These are phyloP conservation scores for Apaloderma vittatum DNA, from an alignment of 2,113 vertebrate species.

Conservation along the genomic window DNA sequence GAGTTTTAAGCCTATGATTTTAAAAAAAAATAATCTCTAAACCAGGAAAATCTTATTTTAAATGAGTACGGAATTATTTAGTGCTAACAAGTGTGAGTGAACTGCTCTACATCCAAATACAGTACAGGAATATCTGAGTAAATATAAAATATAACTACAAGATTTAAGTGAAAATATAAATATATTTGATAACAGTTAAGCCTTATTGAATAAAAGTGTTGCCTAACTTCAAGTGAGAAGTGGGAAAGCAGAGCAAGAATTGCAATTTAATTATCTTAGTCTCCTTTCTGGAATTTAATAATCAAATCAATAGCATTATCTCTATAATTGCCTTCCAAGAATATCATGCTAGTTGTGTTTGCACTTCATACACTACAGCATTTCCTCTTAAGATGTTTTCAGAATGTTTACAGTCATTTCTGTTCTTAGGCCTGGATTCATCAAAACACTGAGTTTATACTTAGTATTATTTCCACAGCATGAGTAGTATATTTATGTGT, in stretches of 20 bases:
- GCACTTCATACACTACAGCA: constrained; percentile 35
- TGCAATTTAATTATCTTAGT: background rate
- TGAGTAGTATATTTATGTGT: constrained; percentile 38
- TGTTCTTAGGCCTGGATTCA: constrained; percentile 56
- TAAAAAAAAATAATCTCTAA: background rate
- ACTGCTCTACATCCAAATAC: background rate
- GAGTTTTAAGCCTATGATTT: no score
- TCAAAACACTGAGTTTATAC: constrained; percentile 55
- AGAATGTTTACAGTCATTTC: constrained; percentile 55
- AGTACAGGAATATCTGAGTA: background rate
- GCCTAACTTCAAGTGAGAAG: background rate
- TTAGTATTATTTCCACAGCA: constrained; percentile 56
- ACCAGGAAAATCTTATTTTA: background rate
- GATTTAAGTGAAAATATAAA: background rate
- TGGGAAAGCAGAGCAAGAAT: background rate
- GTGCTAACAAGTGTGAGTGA: background rate
- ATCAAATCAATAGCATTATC: constrained; percentile 28
- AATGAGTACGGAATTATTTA: background rate
- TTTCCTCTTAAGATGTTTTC: constrained; percentile 50
- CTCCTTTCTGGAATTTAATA: constrained; percentile 16
- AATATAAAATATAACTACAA: background rate
- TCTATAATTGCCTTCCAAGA: constrained; percentile 38
- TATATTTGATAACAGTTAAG: background rate
- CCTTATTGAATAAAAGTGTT: background rate
- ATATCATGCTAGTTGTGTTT: constrained; percentile 39